Evolutionary conservation across 2,888 invertebrate species (phyloP), one percentile per base, ranked within the genome.

Genomic region (Stratiomys singularior): DNA sequence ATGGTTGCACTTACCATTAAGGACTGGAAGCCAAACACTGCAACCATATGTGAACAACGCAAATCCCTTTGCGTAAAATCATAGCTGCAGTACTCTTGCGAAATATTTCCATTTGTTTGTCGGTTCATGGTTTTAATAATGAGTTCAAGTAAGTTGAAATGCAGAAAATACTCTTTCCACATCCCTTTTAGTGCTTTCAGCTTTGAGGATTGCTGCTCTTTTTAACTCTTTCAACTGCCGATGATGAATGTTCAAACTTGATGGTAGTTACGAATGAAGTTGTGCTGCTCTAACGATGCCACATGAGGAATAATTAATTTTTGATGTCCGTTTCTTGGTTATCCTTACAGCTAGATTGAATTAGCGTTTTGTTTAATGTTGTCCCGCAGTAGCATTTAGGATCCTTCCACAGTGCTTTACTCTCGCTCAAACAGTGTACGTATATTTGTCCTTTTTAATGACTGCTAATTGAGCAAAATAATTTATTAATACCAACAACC

Each of bases 171-270:
- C 15, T 30, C 0, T 21, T 4, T 60, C 58, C 58, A 60, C 58
- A 60, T 21, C 23, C 58, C 13, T 9, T 37, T 37, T 5, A 37
- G 37, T 9, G 9, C 3, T 5, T 37, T 9, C 37, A 37, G 37
- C 9, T 37, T 5, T 37, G 9, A 37, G 9, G 4, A n/a, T 4
- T 52, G 9, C 18, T 18, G 58, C 23, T 60, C 25, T 25, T 23
- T 23, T 11, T 25, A 60, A 21, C 58, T 60, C 30, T 30, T 64
- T 28, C 64, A 27, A 15, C 30, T 28, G 18, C 11, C n/a, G 18
- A n/a, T 64, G 64, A 64, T 64, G 30, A 30, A 64, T 64, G 64
- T 28, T 64, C 30, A 13, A 15, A 28, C n/a, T 64, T 28, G 64
- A 15, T 2, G 30, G 9, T 37, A 37, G 37, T 37, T 37, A 7